These are phyloP conservation scores for Podotricha telesiphe DNA, from an alignment of 2,888 invertebrate species.

Conservation along the genomic window DNA sequence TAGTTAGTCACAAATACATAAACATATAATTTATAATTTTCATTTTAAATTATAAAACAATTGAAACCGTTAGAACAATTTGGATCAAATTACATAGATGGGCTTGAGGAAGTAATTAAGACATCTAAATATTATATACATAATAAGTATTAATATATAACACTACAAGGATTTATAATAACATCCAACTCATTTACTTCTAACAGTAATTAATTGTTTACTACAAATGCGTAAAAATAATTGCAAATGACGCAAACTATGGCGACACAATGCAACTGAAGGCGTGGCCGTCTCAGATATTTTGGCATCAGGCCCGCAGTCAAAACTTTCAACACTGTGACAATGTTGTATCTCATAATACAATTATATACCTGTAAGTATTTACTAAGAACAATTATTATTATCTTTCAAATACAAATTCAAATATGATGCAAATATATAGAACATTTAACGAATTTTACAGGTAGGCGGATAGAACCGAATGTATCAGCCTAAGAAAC, in stretches of 20 bases:
- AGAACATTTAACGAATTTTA: no score
- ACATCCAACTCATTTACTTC: neutral
- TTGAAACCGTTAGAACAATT: no score
- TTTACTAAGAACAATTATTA: no score
- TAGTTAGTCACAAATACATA: neutral
- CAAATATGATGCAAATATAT: no score
- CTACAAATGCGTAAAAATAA: conserved; percentile 40
- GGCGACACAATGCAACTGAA: conserved; percentile 37
- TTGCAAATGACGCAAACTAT: conserved; percentile 38
- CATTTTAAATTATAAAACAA: neutral
- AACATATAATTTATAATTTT: neutral
- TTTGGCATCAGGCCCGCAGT: conserved; percentile 42
- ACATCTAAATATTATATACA: no score
- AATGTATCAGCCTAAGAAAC: no score
- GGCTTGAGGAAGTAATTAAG: no score
- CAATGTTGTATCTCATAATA: conserved; percentile 19
- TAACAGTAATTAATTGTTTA: conserved; percentile 25
- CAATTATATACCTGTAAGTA: neutral
- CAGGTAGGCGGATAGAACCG: no score
- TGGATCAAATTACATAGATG: no score
- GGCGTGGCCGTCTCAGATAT: conserved; percentile 36
- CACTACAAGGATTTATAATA: neutral
- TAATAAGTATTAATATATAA: no score
- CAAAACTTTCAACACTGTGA: conserved; percentile 15
- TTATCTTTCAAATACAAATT: no score